These are phyloP conservation scores for Drosophila fulvimacula DNA, from an alignment of 2,888 invertebrate genomes.

Conservation along the genomic window DNA sequence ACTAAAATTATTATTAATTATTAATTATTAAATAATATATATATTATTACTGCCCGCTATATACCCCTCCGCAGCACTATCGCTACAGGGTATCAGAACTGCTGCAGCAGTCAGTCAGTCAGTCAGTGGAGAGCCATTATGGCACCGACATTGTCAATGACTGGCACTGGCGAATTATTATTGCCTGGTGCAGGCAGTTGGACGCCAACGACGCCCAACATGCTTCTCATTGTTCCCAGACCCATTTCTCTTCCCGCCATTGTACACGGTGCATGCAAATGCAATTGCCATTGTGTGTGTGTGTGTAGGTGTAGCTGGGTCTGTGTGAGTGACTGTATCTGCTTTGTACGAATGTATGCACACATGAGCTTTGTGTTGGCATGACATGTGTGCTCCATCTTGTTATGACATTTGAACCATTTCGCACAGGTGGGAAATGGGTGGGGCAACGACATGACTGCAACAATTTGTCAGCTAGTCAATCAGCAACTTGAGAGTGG, in stretches of 20 bases:
- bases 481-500: constrained; percentile 51
- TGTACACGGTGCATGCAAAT: constrained; percentile 54
- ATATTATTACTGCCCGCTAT: too few species aligned
- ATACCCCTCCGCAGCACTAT: not conserved
- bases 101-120: constrained; percentile 37
- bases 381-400: constrained; percentile 62
- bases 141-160: constrained; percentile 75
- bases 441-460: constrained; percentile 30
- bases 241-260: constrained; percentile 29
- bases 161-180: constrained; percentile 73
- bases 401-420: constrained; percentile 74
- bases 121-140: constrained; percentile 69
- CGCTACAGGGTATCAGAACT: constrained; percentile 17
- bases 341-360: not conserved
- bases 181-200: constrained; percentile 74
- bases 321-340: not conserved
- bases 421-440: constrained; percentile 41
- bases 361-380: constrained; percentile 16
- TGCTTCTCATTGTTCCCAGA: constrained; percentile 53
- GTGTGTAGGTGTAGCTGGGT: not conserved
- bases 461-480: constrained; percentile 67
- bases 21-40: too few species aligned
- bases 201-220: constrained; percentile 46
- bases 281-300: constrained; percentile 40
- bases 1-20: too few species aligned